A percentile compares a stretch with the other conserved stretches of the same genome.
These are phyloP conservation scores for Haliclona indistincta DNA, from an alignment of 37 sponge, comb jelly and placozoan species.

Conservation along the genomic window DNA sequence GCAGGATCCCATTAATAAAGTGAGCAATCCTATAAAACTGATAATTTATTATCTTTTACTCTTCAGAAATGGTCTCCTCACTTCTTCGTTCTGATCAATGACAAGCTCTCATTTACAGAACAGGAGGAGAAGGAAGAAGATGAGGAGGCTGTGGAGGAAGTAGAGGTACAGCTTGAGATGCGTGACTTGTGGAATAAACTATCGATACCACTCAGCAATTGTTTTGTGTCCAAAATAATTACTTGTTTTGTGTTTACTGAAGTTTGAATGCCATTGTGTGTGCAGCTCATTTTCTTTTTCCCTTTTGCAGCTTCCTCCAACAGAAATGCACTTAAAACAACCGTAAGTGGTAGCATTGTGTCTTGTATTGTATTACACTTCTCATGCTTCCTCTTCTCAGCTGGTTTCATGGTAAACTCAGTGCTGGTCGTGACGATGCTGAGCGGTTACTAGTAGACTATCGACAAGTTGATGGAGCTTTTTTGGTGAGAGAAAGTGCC, in stretches of 20 bases:
- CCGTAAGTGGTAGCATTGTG: neutral
- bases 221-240: too few relatives aligned
- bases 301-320: neutral
- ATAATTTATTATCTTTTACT: neutral
- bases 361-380: neutral
- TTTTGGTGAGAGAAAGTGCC: constrained; percentile 91
- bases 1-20: constrained; percentile 91
- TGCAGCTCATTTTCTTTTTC: neutral
- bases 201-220: too few relatives aligned
- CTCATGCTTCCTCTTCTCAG: constrained; percentile 4
- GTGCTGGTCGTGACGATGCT: constrained; percentile 68
- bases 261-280: neutral
- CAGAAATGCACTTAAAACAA: constrained; percentile 14
- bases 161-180: too few relatives aligned
- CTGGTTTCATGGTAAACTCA: constrained; percentile 89
- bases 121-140: constrained; percentile 83
- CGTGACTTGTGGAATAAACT: too few relatives aligned
- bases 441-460: constrained; percentile 78
- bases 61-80: constrained; percentile 76
- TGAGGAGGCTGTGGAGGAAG: constrained; percentile 48
- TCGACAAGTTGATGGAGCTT: constrained; percentile 81
- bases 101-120: constrained; percentile 77
- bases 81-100: constrained; percentile 84
- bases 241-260: too few relatives aligned
- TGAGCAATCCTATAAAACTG: constrained; percentile 9